Evolutionary conservation across 2,888 invertebrate genomes (phyloP), one percentile per base, ranked within the genome.

Genomic region (Gasteruption jaculator): DNA sequence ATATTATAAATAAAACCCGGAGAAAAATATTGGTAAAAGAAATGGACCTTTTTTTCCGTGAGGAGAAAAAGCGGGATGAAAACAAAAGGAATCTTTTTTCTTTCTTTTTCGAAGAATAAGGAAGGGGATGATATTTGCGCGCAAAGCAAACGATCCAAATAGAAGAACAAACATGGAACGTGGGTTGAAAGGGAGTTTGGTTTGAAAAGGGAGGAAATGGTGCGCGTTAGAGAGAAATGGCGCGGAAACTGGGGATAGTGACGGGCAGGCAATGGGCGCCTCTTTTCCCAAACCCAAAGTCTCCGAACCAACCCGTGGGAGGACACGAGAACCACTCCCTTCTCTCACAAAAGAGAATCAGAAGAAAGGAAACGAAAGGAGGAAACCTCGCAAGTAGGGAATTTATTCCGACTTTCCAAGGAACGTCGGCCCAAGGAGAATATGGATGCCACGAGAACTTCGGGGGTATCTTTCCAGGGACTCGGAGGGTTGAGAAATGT

Each of bases 221-320:
- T 58, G 68, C 63, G 61, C 70, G 65, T 69, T 71, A 70, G 61
- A 62, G 62, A 59, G 70, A 71, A 71, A 71, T 71, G 70, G 70
- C 65, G 68, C 64, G 68, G 70, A 71, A 71, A 70, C 62, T 61
- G 60, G 64, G 70, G 69, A 71, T 68, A 68, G 70, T 63, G 66
- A 67, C 61, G 62, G 58, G 64, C 61, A 61, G 58, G 64, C 64
- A 65, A 67, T 65, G 66, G 56, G 59, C 53, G 56, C 57, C 53
- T 43, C 41, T 42, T 45, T 47, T 50, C 47, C 47, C 39, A 45
- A 37, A 36, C 21, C 33, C 30, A n/a, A n/a, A n/a, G n/a, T n/a
- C n/a, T n/a, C n/a, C n/a, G n/a, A n/a, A n/a, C n/a, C n/a, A n/a
- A n/a, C n/a, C 52, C 60, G 62, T 64, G 60, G 61, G 61, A 62